phyloP scores from a whole-genome alignment of 2,113 vertebrate species.

The Cairina moschata region DNA sequence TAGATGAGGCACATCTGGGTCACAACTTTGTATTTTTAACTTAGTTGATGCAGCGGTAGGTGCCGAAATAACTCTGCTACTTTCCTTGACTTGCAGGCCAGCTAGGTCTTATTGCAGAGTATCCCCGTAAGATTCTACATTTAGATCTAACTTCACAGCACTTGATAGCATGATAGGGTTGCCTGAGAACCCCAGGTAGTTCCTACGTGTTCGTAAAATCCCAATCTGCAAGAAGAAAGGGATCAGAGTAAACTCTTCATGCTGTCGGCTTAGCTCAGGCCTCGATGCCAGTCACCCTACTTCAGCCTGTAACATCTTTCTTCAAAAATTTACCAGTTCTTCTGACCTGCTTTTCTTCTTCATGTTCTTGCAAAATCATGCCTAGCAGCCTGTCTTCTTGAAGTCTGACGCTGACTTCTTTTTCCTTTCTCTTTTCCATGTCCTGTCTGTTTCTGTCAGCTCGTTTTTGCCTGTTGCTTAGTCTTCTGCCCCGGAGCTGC shows the following conservation, averaged over 20 bases:
- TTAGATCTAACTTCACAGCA: not conserved
- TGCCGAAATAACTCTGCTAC: not conserved
- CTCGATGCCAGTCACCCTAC: not conserved
- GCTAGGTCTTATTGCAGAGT: not conserved
- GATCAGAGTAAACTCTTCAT: not conserved
- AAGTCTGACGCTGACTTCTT: not conserved
- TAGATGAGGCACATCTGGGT: not conserved
- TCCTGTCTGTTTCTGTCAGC: not conserved
- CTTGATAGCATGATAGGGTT: fast-evolving
- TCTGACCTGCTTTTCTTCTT: not conserved
- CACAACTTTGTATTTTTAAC: not conserved
- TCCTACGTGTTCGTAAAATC: not conserved
- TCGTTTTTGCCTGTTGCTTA: not conserved
- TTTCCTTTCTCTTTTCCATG: not conserved
- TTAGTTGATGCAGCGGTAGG: not conserved
- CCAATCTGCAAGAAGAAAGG: not conserved
- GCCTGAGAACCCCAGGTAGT: not conserved
- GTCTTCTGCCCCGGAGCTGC: not conserved
- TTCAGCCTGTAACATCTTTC: not conserved
- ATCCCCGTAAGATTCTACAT: not conserved
- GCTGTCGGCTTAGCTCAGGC: not conserved
- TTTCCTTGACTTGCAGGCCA: not conserved
- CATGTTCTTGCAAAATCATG: not conserved
- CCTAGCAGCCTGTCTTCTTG: not conserved
- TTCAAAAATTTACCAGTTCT: not conserved